A percentile compares a stretch with the other conserved stretches of the same genome.
Evolutionary conservation across 2,113 vertebrate genomes (phyloP).

Genomic region (Malurus elegans): DNA sequence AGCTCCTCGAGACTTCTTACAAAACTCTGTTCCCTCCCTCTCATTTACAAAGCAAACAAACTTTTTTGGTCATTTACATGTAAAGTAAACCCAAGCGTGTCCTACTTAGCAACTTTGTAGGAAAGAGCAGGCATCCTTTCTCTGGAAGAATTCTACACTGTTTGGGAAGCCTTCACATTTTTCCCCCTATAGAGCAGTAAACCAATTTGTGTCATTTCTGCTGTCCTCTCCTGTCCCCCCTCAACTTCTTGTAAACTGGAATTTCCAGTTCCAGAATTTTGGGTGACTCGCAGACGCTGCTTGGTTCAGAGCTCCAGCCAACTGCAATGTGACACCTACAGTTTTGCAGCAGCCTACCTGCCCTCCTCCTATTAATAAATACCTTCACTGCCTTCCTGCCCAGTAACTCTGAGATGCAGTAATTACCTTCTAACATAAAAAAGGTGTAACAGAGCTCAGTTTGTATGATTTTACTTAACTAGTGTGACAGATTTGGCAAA

Average conservation of each 20-base stretch:
- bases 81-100: background rate
- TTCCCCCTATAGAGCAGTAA: background rate
- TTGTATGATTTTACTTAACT: background rate
- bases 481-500: background rate
- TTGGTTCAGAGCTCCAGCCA: background rate
- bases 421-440: background rate
- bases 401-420: background rate
- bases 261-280: background rate
- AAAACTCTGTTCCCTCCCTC: background rate
- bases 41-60: constrained; percentile 5
- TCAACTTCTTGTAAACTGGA: background rate
- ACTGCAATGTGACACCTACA: background rate
- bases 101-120: background rate
- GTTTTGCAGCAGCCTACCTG: background rate
- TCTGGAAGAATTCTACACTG: background rate
- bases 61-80: background rate
- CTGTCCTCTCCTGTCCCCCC: background rate
- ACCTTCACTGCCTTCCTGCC: background rate
- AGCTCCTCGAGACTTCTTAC: background rate
- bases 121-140: background rate
- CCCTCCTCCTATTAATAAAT: background rate
- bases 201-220: background rate
- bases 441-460: background rate
- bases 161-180: background rate
- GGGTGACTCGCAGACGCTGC: background rate